phyloP scores from a whole-genome alignment of 2,797 vertebrate genomes.

The Eutrigla gurnardus region DNA sequence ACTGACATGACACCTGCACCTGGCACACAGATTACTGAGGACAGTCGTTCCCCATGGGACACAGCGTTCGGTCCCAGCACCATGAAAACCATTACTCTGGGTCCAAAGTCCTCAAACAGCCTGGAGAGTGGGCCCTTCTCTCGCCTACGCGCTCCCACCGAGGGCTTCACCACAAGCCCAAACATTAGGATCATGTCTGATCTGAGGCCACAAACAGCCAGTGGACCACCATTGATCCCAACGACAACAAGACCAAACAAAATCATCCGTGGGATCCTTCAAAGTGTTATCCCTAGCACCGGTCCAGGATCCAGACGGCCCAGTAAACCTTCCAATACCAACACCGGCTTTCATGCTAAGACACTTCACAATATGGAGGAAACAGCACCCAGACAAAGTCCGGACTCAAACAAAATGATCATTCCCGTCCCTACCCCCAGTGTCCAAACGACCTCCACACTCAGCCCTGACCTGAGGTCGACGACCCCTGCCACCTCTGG shows the following conservation, averaged over 20 bases:
- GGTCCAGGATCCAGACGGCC: conserved; percentile 48
- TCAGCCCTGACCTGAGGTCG: conserved; percentile 49
- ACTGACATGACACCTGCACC: conserved; percentile 45
- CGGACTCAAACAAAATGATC: conserved; percentile 16
- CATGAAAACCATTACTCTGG: conserved; percentile 36
- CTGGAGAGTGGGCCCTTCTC: conserved; percentile 24
- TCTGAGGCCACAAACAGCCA: conserved; percentile 60
- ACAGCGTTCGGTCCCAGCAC: conserved; percentile 44
- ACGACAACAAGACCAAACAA: conserved; percentile 66
- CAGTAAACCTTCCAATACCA: conserved; percentile 24
- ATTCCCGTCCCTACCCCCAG: conserved; percentile 10
- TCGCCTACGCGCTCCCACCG: conserved; percentile 1
- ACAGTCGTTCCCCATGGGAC: conserved; percentile 37
- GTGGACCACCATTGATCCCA: conserved; percentile 47
- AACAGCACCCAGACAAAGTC: conserved; percentile 11
- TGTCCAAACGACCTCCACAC: conserved; percentile 30
- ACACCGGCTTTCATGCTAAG: conserved; percentile 19
- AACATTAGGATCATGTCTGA: conserved; percentile 65
- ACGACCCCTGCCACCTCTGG: conserved; percentile 35
- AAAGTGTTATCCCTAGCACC: conserved; percentile 45
- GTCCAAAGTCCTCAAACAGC: conserved; percentile 52
- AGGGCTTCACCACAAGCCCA: conserved; percentile 45
- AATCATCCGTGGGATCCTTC: conserved; percentile 29
- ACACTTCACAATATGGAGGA: conserved; percentile 21
- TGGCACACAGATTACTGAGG: conserved; percentile 33